Evolutionary conservation across 2,113 vertebrate species (phyloP).

Genomic region (Caracal caracal): DNA sequence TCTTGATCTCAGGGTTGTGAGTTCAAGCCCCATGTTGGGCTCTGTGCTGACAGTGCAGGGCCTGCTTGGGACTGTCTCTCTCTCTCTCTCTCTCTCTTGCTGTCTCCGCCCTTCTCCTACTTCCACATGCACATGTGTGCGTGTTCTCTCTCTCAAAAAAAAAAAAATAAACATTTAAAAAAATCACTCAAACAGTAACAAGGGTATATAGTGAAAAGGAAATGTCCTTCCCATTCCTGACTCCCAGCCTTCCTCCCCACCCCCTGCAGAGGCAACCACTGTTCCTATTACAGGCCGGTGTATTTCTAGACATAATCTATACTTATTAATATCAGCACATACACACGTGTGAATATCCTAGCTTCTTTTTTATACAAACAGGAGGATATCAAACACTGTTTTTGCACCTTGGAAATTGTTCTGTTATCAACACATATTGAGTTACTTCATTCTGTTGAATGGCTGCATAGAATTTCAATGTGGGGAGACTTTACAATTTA

Average conservation of each 20-base stretch:
- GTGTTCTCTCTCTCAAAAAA: too few species aligned
- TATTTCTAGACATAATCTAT: not conserved
- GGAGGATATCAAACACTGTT: not conserved
- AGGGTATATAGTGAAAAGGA: not conserved
- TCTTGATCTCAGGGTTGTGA: not conserved
- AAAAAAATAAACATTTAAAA: too few species aligned
- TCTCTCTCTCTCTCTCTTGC: not conserved
- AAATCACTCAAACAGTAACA: not conserved
- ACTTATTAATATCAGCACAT: not conserved
- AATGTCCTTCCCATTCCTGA: not conserved
- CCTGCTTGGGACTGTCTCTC: not conserved
- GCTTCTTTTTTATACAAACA: not conserved
- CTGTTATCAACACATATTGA: not conserved
- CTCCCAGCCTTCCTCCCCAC: not conserved
- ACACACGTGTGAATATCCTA: not conserved
- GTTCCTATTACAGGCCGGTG: not conserved
- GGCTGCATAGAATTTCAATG: not conserved
- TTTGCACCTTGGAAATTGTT: not conserved
- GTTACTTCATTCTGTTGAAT: not conserved
- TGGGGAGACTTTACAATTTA: not conserved
- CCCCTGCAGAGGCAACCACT: not conserved
- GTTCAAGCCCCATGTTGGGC: not conserved
- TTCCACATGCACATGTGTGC: too few species aligned
- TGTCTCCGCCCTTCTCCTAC: too few species aligned
- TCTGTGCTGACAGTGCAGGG: not conserved